Evolutionary conservation across 2,113 vertebrate genomes (phyloP).

Genomic region (Kobus ellipsiprymnus): DNA sequence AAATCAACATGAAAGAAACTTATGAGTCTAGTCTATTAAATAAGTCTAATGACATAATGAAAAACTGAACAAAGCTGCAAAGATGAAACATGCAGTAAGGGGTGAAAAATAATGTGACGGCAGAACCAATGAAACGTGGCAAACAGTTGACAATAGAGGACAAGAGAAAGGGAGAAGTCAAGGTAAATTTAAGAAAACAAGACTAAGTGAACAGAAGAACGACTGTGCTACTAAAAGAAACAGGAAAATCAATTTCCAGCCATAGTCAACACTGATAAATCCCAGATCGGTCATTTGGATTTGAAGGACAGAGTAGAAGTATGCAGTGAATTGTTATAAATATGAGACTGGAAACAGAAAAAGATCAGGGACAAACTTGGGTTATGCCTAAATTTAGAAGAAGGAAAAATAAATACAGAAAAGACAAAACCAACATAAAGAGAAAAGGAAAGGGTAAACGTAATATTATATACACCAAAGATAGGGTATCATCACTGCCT

Average conservation of each 20-base stretch:
- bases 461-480: not conserved
- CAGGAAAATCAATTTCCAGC: not conserved
- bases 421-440: not conserved
- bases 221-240: not conserved
- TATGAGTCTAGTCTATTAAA: constrained; percentile 4
- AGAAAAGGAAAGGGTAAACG: not conserved
- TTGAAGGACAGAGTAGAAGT: not conserved
- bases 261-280: not conserved
- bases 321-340: not conserved
- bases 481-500: not conserved
- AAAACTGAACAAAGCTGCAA: not conserved
- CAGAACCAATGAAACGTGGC: not conserved
- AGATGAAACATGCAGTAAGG: not conserved
- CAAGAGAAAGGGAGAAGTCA: not conserved
- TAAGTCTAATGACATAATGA: not conserved
- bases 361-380: not conserved
- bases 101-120: not conserved
- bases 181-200: not conserved
- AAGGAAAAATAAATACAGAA: not conserved
- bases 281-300: not conserved
- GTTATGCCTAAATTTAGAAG: not conserved
- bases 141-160: not conserved
- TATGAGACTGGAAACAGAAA: not conserved
- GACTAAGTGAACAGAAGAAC: not conserved
- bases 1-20: not conserved